phyloP scores from a whole-genome alignment of 1,140 invertebrate species.

The Solenopsis fugax region DNA sequence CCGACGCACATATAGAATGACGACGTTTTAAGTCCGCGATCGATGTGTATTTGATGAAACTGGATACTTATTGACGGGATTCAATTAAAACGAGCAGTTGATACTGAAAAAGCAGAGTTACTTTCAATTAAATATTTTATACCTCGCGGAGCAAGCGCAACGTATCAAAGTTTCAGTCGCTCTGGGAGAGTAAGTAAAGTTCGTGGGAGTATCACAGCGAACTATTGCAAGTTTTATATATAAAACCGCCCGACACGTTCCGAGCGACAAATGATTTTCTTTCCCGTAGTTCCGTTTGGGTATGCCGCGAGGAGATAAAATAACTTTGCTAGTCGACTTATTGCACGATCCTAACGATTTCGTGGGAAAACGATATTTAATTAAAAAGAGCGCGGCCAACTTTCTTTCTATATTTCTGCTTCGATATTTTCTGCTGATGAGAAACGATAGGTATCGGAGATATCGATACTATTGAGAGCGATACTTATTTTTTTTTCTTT shows the following conservation, averaged over 20 bases:
- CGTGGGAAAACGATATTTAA: conserved; percentile 57
- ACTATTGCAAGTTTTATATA: conserved; percentile 47
- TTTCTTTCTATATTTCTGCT: conserved; percentile 48
- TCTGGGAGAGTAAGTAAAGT: conserved; percentile 36
- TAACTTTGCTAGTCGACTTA: conserved; percentile 57
- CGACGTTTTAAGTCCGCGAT: background rate
- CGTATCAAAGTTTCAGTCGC: conserved; percentile 55
- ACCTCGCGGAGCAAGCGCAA: conserved; percentile 2
- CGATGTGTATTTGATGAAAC: background rate
- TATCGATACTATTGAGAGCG: background rate
- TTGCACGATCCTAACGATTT: conserved; percentile 39
- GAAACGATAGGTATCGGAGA: conserved; percentile 34
- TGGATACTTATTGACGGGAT: conserved; percentile 6
- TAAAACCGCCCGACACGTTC: conserved; percentile 56
- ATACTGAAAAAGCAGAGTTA: conserved; percentile 27
- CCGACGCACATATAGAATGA: background rate
- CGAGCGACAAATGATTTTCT: conserved; percentile 62
- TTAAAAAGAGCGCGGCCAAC: conserved; percentile 50
- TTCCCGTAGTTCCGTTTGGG: conserved; percentile 28
- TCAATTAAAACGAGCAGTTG: conserved; percentile 27
- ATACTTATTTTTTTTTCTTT: conserved; percentile 4
- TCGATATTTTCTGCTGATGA: conserved; percentile 39
- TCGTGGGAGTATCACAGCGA: conserved; percentile 35
- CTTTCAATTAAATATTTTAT: conserved; percentile 52
- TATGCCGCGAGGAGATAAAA: conserved; percentile 32